Evolutionary conservation across 2,888 invertebrate species (phyloP).

Genomic region (Caenorhabditis virilis): DNA sequence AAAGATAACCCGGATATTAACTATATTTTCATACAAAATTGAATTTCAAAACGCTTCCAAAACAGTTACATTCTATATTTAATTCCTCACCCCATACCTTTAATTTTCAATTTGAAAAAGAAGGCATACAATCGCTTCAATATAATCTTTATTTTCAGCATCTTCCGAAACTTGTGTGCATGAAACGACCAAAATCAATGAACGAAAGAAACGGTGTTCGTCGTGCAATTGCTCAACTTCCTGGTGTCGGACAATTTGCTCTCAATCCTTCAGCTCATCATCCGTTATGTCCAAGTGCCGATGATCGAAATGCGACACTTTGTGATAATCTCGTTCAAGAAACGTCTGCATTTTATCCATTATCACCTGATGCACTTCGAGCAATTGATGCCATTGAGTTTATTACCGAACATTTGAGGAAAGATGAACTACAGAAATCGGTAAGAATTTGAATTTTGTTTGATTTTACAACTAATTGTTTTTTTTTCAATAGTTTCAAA

Average conservation of each 20-base stretch:
- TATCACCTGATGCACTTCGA: constrained; percentile 42
- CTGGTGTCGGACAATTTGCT: constrained; percentile 61
- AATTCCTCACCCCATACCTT: too few species aligned
- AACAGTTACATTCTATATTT: too few species aligned
- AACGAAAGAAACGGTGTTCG: constrained; percentile 69
- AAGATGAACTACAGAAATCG: constrained; percentile 64
- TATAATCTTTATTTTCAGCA: constrained; percentile 37
- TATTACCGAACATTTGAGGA: constrained; percentile 64
- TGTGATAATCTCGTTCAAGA: constrained; percentile 19
- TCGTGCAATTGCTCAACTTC: constrained; percentile 39
- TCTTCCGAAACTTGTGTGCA: constrained; percentile 76
- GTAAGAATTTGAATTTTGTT: constrained; percentile 25
- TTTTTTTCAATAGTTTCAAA: constrained; percentile 68
- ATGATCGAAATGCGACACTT: constrained; percentile 15
- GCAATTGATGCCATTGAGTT: constrained; percentile 61
- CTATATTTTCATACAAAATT: too few species aligned
- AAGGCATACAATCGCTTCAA: too few species aligned
- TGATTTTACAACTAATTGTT: not conserved
- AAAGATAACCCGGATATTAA: too few species aligned
- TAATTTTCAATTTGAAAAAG: too few species aligned
- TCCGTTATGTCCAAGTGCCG: constrained; percentile 51
- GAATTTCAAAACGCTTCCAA: too few species aligned
- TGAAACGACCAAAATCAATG: constrained; percentile 81
- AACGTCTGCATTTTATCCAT: constrained; percentile 45
- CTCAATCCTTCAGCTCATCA: constrained; percentile 59